Conservation (phyloP, 2,113 vertebrate genomes). For the Nothocercus nigrocapillus region DNA sequence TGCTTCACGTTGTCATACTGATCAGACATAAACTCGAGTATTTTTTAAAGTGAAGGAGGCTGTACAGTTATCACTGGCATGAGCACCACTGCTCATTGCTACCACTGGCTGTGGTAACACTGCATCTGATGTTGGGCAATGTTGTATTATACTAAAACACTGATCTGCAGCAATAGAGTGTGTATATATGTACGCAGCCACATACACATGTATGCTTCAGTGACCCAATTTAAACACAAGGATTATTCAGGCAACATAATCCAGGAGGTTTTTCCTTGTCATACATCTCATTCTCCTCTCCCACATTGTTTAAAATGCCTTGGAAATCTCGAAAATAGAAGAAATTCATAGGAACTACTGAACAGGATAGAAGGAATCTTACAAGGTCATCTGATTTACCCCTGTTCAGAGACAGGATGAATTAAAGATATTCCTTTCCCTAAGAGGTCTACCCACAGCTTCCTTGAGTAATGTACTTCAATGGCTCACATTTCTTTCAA, state of each 20-base stretch:
- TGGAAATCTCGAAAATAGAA: not conserved
- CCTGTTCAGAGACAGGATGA: not conserved
- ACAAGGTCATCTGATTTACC: not conserved
- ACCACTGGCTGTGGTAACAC: not conserved
- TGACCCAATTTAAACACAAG: not conserved
- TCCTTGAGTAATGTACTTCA: not conserved
- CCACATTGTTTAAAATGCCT: not conserved
- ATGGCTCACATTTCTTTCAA: not conserved
- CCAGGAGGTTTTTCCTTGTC: not conserved
- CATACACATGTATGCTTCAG: not conserved
- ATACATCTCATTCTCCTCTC: not conserved
- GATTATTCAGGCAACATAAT: not conserved
- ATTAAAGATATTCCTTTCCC: not conserved
- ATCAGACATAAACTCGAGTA: not conserved
- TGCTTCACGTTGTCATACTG: not conserved
- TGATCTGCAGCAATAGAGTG: not conserved
- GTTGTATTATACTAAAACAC: not conserved
- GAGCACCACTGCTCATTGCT: not conserved
- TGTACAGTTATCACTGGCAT: no score
- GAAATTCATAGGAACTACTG: not conserved
- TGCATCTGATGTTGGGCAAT: not conserved
- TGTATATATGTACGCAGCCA: not conserved
- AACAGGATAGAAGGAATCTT: not conserved
- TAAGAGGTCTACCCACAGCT: not conserved
- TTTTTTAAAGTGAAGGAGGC: not conserved